These are phyloP conservation scores for Chloromyia formosa DNA, from an alignment of 2,888 invertebrate genomes.

Conservation along the genomic window DNA sequence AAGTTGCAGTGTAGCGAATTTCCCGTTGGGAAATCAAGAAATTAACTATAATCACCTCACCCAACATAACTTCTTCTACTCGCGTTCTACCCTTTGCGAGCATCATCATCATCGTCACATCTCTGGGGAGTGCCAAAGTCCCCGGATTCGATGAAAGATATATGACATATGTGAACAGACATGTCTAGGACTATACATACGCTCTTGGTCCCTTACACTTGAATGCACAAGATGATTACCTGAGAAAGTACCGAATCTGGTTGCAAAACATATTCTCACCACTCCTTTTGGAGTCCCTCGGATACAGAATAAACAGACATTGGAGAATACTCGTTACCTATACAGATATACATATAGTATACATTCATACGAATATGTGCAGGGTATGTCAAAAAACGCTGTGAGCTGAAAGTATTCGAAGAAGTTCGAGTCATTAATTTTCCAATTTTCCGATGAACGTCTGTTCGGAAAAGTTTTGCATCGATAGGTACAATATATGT, in stretches of 20 bases:
- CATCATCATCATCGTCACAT: not conserved
- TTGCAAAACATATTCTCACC: not conserved
- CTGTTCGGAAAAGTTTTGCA: conserved; percentile 3
- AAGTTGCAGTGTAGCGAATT: conserved; percentile 44
- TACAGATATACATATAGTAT: too few species aligned
- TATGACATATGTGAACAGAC: not conserved
- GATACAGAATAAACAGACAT: too few species aligned
- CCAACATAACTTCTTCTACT: not conserved
- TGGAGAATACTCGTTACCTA: too few species aligned
- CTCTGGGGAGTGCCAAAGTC: not conserved
- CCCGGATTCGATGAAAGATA: not conserved
- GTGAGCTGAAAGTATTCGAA: not conserved
- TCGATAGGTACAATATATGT: not conserved
- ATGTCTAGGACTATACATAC: too few species aligned
- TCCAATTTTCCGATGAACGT: not conserved
- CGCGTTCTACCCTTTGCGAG: not conserved
- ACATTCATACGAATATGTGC: not conserved
- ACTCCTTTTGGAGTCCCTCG: not conserved
- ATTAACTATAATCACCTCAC: conserved; percentile 44
- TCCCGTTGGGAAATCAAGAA: conserved; percentile 49
- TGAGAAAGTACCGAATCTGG: conserved; percentile 14
- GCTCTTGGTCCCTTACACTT: conserved; percentile 19
- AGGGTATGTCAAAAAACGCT: not conserved
- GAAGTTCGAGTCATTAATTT: conserved; percentile 1
- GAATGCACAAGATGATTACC: conserved; percentile 42